A percentile compares a stretch with the other conserved stretches of the same genome.
phyloP scores from a whole-genome alignment of 2,113 vertebrate species.

The Tachysurus vachellii region DNA sequence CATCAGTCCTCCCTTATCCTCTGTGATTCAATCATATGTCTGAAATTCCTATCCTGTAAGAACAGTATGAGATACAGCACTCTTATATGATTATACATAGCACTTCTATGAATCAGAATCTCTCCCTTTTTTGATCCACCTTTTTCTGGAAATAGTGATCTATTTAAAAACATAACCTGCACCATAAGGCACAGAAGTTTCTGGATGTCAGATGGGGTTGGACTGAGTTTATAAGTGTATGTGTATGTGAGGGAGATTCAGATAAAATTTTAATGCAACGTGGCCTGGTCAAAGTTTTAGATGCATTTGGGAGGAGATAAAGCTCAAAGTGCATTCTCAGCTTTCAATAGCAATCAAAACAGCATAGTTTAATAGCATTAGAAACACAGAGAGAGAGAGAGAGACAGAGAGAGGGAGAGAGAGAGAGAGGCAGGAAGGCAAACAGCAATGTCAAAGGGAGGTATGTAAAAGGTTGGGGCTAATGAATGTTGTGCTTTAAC shows the following conservation, averaged over 20 bases:
- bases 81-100: slow-evolving; percentile 7
- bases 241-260: background rate
- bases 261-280: slow-evolving; percentile 32
- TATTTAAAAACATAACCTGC: slow-evolving; percentile 44
- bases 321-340: slow-evolving; percentile 25
- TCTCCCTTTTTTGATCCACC: background rate
- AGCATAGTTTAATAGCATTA: slow-evolving; percentile 64
- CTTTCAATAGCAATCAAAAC: slow-evolving; percentile 56
- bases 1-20: background rate
- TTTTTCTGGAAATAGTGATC: slow-evolving; percentile 36
- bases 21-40: background rate
- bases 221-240: slow-evolving; percentile 9
- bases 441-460: slow-evolving; percentile 54
- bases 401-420: background rate
- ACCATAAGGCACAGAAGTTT: slow-evolving; percentile 37
- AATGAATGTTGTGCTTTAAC: slow-evolving; percentile 65
- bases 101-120: slow-evolving; percentile 29
- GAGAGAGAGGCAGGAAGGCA: slow-evolving; percentile 36
- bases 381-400: background rate
- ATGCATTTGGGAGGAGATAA: slow-evolving; percentile 12
- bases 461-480: slow-evolving; percentile 62
- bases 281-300: slow-evolving; percentile 25
- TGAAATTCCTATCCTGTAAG: background rate
- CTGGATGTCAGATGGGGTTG: background rate
- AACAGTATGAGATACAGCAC: background rate